phyloP scores from a whole-genome alignment of 2,797 vertebrate species.

The Phylloscopus collybita region DNA sequence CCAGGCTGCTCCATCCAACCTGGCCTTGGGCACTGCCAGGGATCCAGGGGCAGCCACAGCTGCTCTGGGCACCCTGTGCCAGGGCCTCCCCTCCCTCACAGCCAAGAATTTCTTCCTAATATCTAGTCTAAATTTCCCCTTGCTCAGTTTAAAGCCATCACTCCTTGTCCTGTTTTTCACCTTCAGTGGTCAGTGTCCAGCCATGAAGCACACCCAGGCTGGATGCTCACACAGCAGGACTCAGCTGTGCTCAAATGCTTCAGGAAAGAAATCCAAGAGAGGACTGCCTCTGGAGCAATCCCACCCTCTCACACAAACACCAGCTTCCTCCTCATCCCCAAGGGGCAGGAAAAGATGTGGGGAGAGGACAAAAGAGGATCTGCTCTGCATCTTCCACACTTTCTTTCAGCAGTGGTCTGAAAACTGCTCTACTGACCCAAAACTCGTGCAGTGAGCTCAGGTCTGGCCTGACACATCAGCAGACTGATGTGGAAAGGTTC shows the following conservation, averaged over 20 bases:
- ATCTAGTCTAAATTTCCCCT: background rate
- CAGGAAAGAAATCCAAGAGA: background rate
- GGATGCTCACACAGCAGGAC: background rate
- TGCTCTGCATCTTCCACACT: background rate
- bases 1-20: accelerated
- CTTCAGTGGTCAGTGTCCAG: background rate
- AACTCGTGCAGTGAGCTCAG: background rate
- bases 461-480: background rate
- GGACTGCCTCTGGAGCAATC: background rate
- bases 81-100: background rate
- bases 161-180: background rate
- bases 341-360: background rate
- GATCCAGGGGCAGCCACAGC: background rate
- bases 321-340: background rate
- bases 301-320: background rate
- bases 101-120: background rate
- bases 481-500: background rate
- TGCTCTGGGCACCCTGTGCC: background rate
- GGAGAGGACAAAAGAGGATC: background rate
- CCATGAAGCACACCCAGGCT: background rate
- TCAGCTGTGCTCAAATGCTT: background rate
- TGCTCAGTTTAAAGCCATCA: background rate
- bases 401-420: background rate
- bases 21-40: background rate
- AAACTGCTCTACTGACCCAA: background rate